Conservation (phyloP, 1,140 invertebrate species). For the Euura lappo region DNA sequence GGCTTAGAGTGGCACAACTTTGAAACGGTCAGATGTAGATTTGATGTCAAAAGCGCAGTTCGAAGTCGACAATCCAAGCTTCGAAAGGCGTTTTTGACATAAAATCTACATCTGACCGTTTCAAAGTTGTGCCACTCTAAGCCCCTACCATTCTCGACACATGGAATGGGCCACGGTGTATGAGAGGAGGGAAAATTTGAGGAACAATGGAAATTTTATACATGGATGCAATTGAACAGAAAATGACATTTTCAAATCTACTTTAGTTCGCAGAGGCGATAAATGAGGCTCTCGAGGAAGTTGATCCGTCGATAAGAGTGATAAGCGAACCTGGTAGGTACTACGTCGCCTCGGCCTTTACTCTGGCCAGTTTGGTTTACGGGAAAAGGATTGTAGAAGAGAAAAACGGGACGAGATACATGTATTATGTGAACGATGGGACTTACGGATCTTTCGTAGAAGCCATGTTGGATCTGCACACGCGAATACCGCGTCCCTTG, state of each 20-base stretch:
- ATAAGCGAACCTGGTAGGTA: constrained; percentile 79
- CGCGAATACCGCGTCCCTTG: constrained; percentile 31
- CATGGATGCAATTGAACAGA: neutral
- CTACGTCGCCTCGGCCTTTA: constrained; percentile 72
- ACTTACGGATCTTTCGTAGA: constrained; percentile 73
- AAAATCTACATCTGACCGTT: too few species aligned
- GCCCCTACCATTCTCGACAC: too few species aligned
- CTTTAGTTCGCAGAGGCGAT: constrained; percentile 59
- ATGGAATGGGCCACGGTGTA: too few species aligned
- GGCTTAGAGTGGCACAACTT: too few species aligned
- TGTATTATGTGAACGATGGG: constrained; percentile 77
- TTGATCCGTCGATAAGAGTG: constrained; percentile 69
- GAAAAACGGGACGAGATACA: constrained; percentile 47
- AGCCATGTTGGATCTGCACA: constrained; percentile 39
- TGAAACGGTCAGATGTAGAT: too few species aligned
- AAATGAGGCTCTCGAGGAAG: constrained; percentile 64
- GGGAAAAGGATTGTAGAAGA: constrained; percentile 63
- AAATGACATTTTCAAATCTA: neutral
- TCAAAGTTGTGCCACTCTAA: too few species aligned
- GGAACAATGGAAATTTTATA: too few species aligned
- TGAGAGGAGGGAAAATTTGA: too few species aligned
- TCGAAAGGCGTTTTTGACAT: too few species aligned
- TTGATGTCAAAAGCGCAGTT: too few species aligned
- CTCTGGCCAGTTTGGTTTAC: constrained; percentile 68
- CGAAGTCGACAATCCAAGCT: too few species aligned